Conservation (phyloP, 2,797 vertebrate species). For the Pseudochirops cupreus region DNA sequence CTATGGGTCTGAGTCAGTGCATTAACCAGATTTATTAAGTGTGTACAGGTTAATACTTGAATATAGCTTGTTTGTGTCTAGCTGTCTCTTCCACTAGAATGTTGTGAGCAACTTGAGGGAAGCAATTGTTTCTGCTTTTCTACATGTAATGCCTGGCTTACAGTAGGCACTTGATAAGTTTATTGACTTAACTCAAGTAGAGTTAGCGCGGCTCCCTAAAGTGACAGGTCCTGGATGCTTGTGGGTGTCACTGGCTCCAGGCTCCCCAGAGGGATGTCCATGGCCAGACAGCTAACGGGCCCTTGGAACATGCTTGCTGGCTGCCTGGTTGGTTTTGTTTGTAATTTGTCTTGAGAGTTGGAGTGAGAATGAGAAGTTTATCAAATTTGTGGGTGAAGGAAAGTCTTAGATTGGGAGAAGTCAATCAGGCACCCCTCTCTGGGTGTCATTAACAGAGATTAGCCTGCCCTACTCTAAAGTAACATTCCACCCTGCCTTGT, state of each 20-base stretch:
- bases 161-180: constrained; percentile 53
- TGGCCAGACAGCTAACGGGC: background rate
- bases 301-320: constrained; percentile 15
- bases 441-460: background rate
- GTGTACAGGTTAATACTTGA: background rate
- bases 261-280: background rate
- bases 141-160: constrained; percentile 66
- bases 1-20: background rate
- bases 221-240: background rate
- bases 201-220: background rate
- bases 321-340: background rate
- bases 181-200: constrained; percentile 49
- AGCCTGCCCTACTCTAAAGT: background rate
- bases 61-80: background rate
- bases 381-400: background rate
- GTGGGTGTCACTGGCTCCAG: background rate
- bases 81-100: background rate
- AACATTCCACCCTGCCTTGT: background rate
- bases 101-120: constrained; percentile 21
- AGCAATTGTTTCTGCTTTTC: constrained; percentile 51
- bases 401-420: background rate
- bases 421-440: background rate
- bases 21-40: background rate
- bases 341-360: background rate
- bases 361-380: background rate